Evolutionary conservation across 2,113 vertebrate species (phyloP).

Genomic region (Thermophis baileyi): DNA sequence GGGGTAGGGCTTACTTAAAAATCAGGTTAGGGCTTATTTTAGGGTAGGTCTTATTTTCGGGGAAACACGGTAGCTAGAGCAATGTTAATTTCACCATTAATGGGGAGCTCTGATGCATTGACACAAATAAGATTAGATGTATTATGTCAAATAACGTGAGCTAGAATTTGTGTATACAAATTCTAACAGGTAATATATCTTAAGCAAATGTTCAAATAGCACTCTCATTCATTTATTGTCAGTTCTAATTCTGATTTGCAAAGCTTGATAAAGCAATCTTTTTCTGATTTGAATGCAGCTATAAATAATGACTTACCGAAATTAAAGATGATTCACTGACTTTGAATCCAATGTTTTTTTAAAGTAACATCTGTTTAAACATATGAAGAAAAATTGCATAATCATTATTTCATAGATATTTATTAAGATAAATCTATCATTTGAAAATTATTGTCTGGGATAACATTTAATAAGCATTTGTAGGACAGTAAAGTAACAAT

Average conservation of each 20-base stretch:
- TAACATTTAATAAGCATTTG: neutral
- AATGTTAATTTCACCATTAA: neutral
- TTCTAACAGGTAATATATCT: neutral
- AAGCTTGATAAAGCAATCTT: neutral
- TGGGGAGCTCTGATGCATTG: neutral
- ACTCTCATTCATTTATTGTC: constrained; percentile 1
- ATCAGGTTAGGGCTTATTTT: no score
- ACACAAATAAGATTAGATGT: neutral
- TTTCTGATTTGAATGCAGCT: neutral
- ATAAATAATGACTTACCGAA: neutral
- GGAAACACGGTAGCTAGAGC: neutral
- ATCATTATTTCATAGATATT: neutral
- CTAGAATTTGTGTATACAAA: neutral
- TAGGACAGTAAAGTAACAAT: neutral
- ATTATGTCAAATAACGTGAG: neutral
- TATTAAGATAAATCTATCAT: neutral
- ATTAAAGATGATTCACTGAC: neutral
- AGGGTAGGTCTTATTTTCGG: no score
- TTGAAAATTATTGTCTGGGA: neutral
- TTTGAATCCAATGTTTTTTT: neutral
- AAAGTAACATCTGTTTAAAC: neutral
- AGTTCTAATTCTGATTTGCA: neutral
- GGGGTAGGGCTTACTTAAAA: no score
- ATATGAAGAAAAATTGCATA: neutral
- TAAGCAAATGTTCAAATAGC: neutral